These are phyloP conservation scores for Pica pica DNA, from an alignment of 2,113 vertebrate genomes.

Conservation along the genomic window DNA sequence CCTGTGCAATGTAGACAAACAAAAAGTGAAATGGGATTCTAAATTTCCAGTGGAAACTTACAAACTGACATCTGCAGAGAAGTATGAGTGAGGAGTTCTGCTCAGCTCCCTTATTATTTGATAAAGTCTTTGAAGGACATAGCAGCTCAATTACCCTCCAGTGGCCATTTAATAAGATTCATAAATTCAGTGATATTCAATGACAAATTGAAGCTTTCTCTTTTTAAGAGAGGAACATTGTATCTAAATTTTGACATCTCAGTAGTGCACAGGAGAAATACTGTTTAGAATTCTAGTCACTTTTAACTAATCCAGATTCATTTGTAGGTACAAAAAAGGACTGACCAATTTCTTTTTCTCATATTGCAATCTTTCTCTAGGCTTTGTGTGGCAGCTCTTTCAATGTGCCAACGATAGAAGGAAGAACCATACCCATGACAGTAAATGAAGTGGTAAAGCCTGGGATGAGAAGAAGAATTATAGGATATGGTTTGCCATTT, in stretches of 20 bases:
- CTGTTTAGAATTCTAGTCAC: background rate
- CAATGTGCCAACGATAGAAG: constrained; percentile 93
- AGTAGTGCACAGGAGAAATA: background rate
- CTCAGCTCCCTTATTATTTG: background rate
- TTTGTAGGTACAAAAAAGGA: background rate
- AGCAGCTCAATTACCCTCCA: background rate
- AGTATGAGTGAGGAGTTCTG: background rate
- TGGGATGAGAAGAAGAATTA: constrained; percentile 91
- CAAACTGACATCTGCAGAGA: background rate
- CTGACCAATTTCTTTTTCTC: background rate
- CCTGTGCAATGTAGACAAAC: background rate
- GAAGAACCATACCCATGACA: constrained; percentile 93
- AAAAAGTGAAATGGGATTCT: background rate
- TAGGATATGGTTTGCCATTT: constrained; percentile 92
- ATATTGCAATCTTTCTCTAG: constrained; percentile 67
- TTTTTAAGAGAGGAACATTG: background rate
- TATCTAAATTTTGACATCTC: background rate
- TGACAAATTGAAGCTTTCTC: background rate
- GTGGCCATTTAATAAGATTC: background rate
- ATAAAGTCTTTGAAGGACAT: background rate
- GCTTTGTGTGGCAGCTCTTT: constrained; percentile 96
- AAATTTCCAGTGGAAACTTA: background rate
- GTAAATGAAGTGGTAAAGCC: constrained; percentile 96
- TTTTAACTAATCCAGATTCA: background rate
- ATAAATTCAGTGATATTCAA: background rate